Evolutionary conservation across 2,113 vertebrate genomes (phyloP), one percentile per base, ranked within the genome.

Genomic region (Rhadina sibilatrix): DNA sequence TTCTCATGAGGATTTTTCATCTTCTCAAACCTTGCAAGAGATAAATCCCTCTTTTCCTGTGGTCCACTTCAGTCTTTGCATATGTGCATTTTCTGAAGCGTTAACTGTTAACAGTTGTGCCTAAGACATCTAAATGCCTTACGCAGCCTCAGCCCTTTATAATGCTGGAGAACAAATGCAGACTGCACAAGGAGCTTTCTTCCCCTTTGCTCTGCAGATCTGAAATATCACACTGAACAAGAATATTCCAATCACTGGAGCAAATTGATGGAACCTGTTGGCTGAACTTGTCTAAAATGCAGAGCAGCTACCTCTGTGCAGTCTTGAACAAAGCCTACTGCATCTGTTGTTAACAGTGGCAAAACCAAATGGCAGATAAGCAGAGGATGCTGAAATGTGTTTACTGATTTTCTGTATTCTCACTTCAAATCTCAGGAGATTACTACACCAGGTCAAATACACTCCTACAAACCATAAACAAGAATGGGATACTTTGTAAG

Each of bases 81-180:
- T 86, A 68, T 89, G 76, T 92, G 75, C 68, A 46, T 78, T 92
- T 96, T 80, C 82, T 90, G 46, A 85, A 86, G 92, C 0, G 1
- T 91, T 97, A 96, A 94, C 89, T 95, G 64, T 89, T 93, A 93
- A 70, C 90, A 90, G 82, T 94, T 96, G 92, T 93, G 90, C 65
- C 50, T 86, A 40, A 90, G 85, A 96, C 94, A 74, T 66, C 38
- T 70, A 52, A 91, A 92, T 93, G 95, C 70, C 56, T 91, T 75
- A 68, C 70, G 59, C 71, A 74, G 63, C 50, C 75, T 66, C 82
- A 76, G 68, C 11, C 6, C 68, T 94, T 86, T 90, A 68, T 71
- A 78, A 35, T 83, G 40, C 85, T 86, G 85, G 59, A 87, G 72
- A 64, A 64, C 44, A 83, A 93, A 87, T 90, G 44, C 2, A 1